phyloP scores from a whole-genome alignment of 1,140 invertebrate species.

The Oscheius sp. region DNA sequence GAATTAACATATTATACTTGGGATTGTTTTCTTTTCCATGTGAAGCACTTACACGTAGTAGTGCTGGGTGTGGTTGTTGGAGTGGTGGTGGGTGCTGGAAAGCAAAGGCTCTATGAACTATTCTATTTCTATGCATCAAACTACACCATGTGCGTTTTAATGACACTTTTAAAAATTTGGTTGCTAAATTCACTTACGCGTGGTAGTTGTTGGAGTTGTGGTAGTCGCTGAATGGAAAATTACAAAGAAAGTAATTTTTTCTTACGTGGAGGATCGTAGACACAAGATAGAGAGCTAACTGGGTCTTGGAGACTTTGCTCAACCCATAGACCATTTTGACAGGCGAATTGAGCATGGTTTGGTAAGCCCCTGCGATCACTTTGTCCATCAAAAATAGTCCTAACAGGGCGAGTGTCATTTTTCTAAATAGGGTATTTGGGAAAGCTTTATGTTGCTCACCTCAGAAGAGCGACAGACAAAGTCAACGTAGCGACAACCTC shows the following conservation, averaged over 20 bases:
- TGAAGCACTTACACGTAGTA: no score
- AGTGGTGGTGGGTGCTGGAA: neutral
- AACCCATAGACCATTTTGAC: neutral
- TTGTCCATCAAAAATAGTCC: neutral
- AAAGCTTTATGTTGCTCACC: neutral
- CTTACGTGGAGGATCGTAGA: neutral
- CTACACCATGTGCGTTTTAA: no score
- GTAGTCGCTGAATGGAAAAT: neutral
- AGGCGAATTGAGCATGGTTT: neutral
- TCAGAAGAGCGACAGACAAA: slow-evolving; percentile 18
- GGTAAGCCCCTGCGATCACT: neutral
- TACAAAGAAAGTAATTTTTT: neutral
- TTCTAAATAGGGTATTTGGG: neutral
- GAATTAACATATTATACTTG: no score
- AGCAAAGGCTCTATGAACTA: neutral
- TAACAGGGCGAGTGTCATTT: neutral
- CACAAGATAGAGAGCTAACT: neutral
- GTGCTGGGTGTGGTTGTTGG: neutral
- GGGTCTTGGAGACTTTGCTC: neutral
- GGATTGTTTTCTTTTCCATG: no score
- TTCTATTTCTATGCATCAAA: no score
- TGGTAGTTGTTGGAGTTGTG: neutral
- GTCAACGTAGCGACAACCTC: slow-evolving; percentile 2
- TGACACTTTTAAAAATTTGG: no score
- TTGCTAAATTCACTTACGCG: neutral